Percentiles rank a stretch among this genome's conserved stretches.
Conservation (phyloP, 2,888 invertebrate genomes). For the Phlogophora meticulosa region DNA sequence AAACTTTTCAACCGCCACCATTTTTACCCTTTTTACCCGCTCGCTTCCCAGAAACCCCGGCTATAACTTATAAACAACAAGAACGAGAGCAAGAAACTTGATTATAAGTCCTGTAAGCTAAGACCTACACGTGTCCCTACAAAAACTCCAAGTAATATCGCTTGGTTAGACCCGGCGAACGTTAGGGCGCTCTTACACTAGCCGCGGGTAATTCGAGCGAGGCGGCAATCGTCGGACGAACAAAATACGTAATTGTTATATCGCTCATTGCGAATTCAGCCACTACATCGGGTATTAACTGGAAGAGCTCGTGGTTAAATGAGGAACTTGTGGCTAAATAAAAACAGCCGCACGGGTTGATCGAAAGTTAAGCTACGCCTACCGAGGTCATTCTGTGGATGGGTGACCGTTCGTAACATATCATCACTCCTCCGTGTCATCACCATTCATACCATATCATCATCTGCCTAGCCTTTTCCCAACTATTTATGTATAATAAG, state of each 20-base stretch:
- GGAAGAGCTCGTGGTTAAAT: too few relatives aligned
- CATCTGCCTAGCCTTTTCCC: too few relatives aligned
- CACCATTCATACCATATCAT: too few relatives aligned
- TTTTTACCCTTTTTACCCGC: conserved; percentile 2
- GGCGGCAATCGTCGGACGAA: background rate
- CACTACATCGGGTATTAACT: background rate
- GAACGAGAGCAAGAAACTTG: conserved; percentile 42
- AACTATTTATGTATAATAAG: too few relatives aligned
- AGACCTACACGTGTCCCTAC: conserved; percentile 26
- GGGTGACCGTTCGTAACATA: too few relatives aligned
- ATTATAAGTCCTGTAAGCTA: conserved; percentile 48
- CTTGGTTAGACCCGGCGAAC: background rate
- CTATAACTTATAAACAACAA: conserved; percentile 23
- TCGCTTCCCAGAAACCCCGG: background rate
- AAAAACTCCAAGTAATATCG: conserved; percentile 43
- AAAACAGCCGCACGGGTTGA: too few relatives aligned
- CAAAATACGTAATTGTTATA: background rate
- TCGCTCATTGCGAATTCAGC: background rate
- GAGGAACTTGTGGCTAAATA: too few relatives aligned
- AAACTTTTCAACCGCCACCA: conserved; percentile 11
- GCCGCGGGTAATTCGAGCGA: background rate
- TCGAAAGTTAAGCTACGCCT: too few relatives aligned
- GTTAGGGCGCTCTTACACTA: background rate
- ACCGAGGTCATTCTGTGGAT: too few relatives aligned
- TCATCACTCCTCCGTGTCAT: too few relatives aligned